These are phyloP conservation scores for Scomber scombrus DNA, from an alignment of 2,113 vertebrate species.

Conservation along the genomic window DNA sequence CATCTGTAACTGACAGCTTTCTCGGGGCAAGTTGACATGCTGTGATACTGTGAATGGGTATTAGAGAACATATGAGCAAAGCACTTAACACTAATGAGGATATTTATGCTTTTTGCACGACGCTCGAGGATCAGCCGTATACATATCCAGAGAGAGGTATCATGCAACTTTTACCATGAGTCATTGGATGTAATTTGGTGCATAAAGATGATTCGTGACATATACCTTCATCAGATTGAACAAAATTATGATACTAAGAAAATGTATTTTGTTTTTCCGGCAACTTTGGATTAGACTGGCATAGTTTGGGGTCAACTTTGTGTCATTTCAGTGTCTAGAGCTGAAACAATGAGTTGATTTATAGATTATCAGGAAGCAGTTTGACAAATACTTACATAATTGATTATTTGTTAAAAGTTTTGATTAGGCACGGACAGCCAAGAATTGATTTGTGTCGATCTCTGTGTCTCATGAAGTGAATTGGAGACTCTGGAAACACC, in stretches of 20 bases:
- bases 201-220: not conserved
- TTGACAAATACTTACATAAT: too few species aligned
- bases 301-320: not conserved
- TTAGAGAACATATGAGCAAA: constrained; percentile 64
- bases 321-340: not conserved
- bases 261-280: too few species aligned
- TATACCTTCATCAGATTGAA: not conserved
- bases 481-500: too few species aligned
- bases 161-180: not conserved
- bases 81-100: constrained; percentile 67
- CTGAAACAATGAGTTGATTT: too few species aligned
- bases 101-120: constrained; percentile 42
- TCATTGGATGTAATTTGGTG: not conserved
- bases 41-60: constrained; percentile 70
- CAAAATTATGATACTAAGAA: not conserved
- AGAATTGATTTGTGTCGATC: too few species aligned
- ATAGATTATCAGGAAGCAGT: too few species aligned
- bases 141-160: not conserved
- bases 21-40: constrained; percentile 67
- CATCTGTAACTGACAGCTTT: constrained; percentile 85
- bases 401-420: too few species aligned
- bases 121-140: not conserved
- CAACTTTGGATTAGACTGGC: not conserved
- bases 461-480: too few species aligned
- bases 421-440: too few species aligned